Percentiles rank a stretch among this genome's conserved stretches.
These are phyloP conservation scores for Carposina sasakii DNA, from an alignment of 1,140 invertebrate genomes.

Conservation along the genomic window DNA sequence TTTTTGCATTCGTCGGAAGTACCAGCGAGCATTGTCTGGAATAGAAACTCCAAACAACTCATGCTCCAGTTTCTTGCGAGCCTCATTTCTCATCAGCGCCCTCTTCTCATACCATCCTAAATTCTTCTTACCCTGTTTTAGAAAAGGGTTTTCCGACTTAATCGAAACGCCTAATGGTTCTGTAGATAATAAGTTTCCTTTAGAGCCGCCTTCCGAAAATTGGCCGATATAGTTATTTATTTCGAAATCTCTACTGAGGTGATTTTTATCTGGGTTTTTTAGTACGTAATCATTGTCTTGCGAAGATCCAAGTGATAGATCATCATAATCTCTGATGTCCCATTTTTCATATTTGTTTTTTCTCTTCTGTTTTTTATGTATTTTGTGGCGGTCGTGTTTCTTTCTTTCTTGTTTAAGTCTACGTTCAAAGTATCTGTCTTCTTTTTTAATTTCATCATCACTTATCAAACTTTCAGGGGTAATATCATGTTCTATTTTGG, in stretches of 20 bases:
- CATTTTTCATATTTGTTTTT: conserved; percentile 56
- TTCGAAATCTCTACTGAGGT: conserved; percentile 21
- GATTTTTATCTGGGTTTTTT: conserved; percentile 19
- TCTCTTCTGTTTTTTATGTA: conserved; percentile 53
- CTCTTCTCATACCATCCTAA: conserved; percentile 53
- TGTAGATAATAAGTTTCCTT: not conserved
- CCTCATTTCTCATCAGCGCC: conserved; percentile 37
- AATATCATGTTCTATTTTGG: conserved; percentile 24
- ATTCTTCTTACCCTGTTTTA: conserved; percentile 18
- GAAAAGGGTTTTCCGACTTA: not conserved
- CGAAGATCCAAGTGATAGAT: conserved; percentile 33
- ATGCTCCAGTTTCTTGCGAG: conserved; percentile 44
- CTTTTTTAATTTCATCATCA: conserved; percentile 51
- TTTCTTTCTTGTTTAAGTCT: conserved; percentile 46
- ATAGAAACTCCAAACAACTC: conserved; percentile 45
- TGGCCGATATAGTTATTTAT: conserved; percentile 19
- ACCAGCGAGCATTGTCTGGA: conserved; percentile 52
- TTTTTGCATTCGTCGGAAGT: conserved; percentile 58
- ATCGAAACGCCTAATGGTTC: not conserved
- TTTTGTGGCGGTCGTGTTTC: conserved; percentile 45
- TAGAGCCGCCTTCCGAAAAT: conserved; percentile 11
- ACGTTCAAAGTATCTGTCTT: conserved; percentile 44
- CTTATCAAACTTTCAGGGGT: conserved; percentile 23
- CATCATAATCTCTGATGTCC: conserved; percentile 54
- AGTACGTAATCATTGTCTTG: conserved; percentile 29